Conservation (phyloP, 1,140 invertebrate genomes). For the Ceratina calcarata region DNA sequence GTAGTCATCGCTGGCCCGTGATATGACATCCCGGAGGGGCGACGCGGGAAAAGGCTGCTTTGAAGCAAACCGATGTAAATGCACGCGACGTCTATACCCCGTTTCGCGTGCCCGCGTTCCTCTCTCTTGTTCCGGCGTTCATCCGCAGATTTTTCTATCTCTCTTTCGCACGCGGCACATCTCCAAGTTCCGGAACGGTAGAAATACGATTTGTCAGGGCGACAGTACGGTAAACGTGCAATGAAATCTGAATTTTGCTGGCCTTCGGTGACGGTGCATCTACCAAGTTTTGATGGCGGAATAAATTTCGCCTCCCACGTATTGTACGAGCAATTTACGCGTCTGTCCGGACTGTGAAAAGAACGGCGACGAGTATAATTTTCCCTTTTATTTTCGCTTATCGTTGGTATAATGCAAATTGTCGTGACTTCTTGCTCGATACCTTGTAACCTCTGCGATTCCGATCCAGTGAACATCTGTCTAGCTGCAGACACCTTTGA, state of each 20-base stretch:
- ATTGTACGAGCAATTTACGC: conserved; percentile 7
- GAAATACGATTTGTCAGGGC: conserved; percentile 46
- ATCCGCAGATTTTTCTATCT: neutral
- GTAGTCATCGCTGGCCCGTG: neutral
- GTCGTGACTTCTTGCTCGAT: neutral
- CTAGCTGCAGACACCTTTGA: too few relatives aligned
- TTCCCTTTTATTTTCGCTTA: neutral
- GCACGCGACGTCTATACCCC: conserved; percentile 13
- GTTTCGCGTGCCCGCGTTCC: neutral
- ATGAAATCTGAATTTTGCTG: conserved; percentile 40
- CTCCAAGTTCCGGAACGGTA: conserved; percentile 21
- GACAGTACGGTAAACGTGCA: conserved; percentile 48
- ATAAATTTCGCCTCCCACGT: conserved; percentile 16
- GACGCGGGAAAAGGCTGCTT: conserved; percentile 7
- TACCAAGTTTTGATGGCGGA: conserved; percentile 16
- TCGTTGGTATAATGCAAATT: neutral
- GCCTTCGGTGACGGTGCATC: conserved; percentile 1
- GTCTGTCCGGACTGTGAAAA: neutral
- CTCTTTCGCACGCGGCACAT: neutral
- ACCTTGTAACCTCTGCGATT: too few relatives aligned
- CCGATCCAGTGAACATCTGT: too few relatives aligned
- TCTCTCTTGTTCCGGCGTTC: neutral
- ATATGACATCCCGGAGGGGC: neutral
- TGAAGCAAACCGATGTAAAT: conserved; percentile 31
- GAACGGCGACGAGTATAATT: neutral